Conservation (phyloP, 2,888 invertebrate species). For the Melieria picta region DNA sequence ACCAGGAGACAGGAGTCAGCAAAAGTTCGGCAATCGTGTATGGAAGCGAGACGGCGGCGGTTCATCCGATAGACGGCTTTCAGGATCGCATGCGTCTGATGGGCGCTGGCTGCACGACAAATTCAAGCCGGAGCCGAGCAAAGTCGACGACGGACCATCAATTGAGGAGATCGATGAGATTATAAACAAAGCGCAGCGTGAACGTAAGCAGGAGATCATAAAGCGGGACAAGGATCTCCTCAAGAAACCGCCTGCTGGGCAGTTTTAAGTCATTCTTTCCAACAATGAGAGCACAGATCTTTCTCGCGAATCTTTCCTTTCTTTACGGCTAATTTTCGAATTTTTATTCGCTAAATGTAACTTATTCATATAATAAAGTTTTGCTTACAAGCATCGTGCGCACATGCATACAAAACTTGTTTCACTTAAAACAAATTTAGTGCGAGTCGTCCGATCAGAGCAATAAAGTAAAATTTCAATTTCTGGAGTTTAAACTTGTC, state of each 20-base stretch:
- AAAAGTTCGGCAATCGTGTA: constrained; percentile 50
- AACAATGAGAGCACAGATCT: too few species aligned
- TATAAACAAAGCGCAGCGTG: constrained; percentile 69
- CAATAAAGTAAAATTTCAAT: too few species aligned
- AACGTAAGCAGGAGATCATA: constrained; percentile 70
- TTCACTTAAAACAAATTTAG: too few species aligned
- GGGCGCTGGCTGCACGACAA: constrained; percentile 69
- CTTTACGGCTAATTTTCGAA: too few species aligned
- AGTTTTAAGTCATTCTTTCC: constrained; percentile 4
- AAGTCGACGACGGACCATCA: constrained; percentile 61
- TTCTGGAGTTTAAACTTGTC: too few species aligned
- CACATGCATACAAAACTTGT: background rate
- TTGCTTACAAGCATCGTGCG: too few species aligned
- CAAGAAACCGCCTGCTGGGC: constrained; percentile 51
- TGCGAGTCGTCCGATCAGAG: too few species aligned
- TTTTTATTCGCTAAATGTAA: too few species aligned
- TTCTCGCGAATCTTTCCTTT: too few species aligned
- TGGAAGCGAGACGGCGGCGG: constrained; percentile 44
- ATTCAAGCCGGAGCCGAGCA: constrained; percentile 60
- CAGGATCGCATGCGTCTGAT: constrained; percentile 44
- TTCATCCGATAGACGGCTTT: background rate
- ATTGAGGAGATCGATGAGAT: constrained; percentile 71
- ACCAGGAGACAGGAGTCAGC: background rate
- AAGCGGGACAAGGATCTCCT: constrained; percentile 68
- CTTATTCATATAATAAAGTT: too few species aligned